These are phyloP conservation scores for Hippopotamyrus pictus DNA, from an alignment of 2,797 vertebrate genomes.

Conservation along the genomic window DNA sequence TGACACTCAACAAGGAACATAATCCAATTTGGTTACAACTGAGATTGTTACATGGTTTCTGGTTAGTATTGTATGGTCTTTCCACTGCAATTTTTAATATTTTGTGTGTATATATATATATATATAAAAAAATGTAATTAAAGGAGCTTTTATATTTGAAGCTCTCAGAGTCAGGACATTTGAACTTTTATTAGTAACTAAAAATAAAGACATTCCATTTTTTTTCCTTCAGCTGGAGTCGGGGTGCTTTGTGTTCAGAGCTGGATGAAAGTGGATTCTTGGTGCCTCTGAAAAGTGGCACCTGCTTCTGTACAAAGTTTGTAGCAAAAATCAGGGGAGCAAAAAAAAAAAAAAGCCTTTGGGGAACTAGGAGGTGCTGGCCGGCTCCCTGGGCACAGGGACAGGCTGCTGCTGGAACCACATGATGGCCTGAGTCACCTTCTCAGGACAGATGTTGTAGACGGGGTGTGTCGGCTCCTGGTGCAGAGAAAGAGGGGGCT, in stretches of 20 bases:
- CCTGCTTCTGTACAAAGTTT: background rate
- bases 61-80: too few relatives aligned
- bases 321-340: background rate
- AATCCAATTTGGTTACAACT: background rate
- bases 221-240: background rate
- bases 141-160: background rate
- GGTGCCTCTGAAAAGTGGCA: background rate
- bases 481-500: background rate
- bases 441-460: constrained; percentile 91
- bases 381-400: constrained; percentile 40
- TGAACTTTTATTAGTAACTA: constrained; percentile 23
- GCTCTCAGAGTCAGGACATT: background rate
- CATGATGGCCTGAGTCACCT: constrained; percentile 75
- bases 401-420: constrained; percentile 73
- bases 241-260: background rate
- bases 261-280: background rate
- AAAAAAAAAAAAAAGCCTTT: background rate
- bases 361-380: constrained; percentile 18
- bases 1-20: background rate
- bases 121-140: background rate
- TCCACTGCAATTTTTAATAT: background rate
- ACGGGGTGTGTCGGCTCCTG: constrained; percentile 88
- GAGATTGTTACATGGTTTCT: background rate
- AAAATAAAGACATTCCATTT: constrained; percentile 11
- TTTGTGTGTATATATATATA: background rate